A percentile compares a stretch with the other conserved stretches of the same genome.
These are phyloP conservation scores for Dendrolimus houi DNA, from an alignment of 2,888 invertebrate genomes.

Conservation along the genomic window DNA sequence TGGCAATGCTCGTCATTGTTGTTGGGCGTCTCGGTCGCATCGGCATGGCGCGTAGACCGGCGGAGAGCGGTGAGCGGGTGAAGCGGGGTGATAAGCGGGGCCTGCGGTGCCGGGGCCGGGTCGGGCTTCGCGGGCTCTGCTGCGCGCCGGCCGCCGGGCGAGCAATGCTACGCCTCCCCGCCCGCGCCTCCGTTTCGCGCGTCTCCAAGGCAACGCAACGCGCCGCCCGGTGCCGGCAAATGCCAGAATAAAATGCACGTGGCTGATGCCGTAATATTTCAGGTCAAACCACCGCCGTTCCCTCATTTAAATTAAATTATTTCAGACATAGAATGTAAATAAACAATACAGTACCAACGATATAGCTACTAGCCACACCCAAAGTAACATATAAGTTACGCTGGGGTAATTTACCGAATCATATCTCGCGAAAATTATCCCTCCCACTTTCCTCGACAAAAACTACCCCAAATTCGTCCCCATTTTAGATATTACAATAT, in stretches of 20 bases:
- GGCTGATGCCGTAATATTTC: neutral
- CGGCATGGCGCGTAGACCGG: constrained; percentile 12
- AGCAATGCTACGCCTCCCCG: constrained; percentile 48
- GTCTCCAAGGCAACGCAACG: constrained; percentile 21
- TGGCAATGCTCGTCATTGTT: neutral
- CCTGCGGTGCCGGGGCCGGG: constrained; percentile 10
- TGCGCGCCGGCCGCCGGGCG: constrained; percentile 16
- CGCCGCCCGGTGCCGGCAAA: neutral
- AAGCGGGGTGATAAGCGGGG: constrained; percentile 12
- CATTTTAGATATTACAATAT: too few relatives aligned
- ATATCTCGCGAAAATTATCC: too few relatives aligned
- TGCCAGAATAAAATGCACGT: neutral
- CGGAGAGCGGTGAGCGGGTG: constrained; percentile 16
- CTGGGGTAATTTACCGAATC: too few relatives aligned
- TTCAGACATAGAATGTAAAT: too few relatives aligned
- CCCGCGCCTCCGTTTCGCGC: constrained; percentile 30
- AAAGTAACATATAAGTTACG: too few relatives aligned
- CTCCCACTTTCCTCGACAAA: too few relatives aligned
- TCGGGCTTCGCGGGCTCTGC: constrained; percentile 5
- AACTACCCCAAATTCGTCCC: too few relatives aligned
- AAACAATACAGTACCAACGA: too few relatives aligned
- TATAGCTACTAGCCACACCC: too few relatives aligned
- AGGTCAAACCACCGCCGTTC: too few relatives aligned
- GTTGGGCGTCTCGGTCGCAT: constrained; percentile 9
- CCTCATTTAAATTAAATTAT: too few relatives aligned